These are phyloP conservation scores for Parambassis ranga DNA, from an alignment of 2,797 vertebrate genomes.

Conservation along the genomic window DNA sequence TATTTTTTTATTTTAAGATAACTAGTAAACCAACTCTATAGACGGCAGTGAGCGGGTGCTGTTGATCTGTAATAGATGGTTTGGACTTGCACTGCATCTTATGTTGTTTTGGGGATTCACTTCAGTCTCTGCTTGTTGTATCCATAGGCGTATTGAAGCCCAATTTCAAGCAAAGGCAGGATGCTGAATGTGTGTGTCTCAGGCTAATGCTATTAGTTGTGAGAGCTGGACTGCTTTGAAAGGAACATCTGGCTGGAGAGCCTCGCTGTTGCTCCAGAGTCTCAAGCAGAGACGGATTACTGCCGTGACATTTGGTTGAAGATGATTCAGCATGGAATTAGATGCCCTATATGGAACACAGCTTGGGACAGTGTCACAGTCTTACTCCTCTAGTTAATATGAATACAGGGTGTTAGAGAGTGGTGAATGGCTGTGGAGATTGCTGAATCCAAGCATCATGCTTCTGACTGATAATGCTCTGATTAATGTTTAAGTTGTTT, in stretches of 20 bases:
- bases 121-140: slow-evolving; percentile 21
- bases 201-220: slow-evolving; percentile 66
- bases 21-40: background rate
- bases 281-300: slow-evolving; percentile 67
- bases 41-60: background rate
- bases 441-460: slow-evolving; percentile 40
- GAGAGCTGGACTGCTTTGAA: slow-evolving; percentile 64
- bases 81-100: background rate
- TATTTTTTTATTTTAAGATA: background rate
- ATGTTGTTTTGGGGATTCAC: slow-evolving; percentile 18
- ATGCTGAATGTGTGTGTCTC: slow-evolving; percentile 58
- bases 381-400: slow-evolving; percentile 33
- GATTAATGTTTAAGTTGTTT: slow-evolving; percentile 55
- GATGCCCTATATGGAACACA: slow-evolving; percentile 59
- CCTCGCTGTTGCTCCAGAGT: slow-evolving; percentile 58
- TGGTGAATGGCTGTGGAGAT: slow-evolving; percentile 28
- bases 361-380: slow-evolving; percentile 49
- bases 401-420: slow-evolving; percentile 41
- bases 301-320: slow-evolving; percentile 66
- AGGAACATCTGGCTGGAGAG: slow-evolving; percentile 70
- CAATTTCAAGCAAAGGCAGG: slow-evolving; percentile 41
- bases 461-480: slow-evolving; percentile 49
- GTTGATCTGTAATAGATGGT: background rate
- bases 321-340: slow-evolving; percentile 73
- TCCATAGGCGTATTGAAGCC: slow-evolving; percentile 27